Evolutionary conservation across 2,888 invertebrate species (phyloP).

Genomic region (Automeris io): DNA sequence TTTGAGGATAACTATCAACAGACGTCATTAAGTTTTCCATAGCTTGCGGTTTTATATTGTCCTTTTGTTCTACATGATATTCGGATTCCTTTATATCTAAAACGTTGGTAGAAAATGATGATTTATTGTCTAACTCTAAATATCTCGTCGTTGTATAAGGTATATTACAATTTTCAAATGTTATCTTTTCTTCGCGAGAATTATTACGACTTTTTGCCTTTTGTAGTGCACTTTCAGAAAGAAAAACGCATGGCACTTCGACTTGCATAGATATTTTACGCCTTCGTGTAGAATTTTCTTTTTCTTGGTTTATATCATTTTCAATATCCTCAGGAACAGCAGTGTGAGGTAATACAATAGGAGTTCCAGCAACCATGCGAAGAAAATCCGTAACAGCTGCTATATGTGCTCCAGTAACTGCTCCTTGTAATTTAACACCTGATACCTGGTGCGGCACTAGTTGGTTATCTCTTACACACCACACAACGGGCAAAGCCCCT

Average conservation of each 20-base stretch:
- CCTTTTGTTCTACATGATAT: constrained; percentile 34
- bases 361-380: constrained; percentile 79
- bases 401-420: constrained; percentile 80
- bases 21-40: constrained; percentile 18
- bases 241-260: constrained; percentile 73
- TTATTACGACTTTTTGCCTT: constrained; percentile 66
- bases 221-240: constrained; percentile 66
- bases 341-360: constrained; percentile 75
- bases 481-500: constrained; percentile 79
- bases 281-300: constrained; percentile 56
- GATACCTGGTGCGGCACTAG: constrained; percentile 82
- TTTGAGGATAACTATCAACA: constrained; percentile 50
- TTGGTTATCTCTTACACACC: constrained; percentile 82
- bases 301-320: constrained; percentile 64
- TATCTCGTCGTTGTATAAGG: constrained; percentile 44
- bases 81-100: constrained; percentile 43
- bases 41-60: constrained; percentile 29
- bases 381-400: constrained; percentile 81
- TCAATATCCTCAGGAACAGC: constrained; percentile 57
- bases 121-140: constrained; percentile 50
- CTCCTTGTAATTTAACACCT: constrained; percentile 80
- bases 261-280: constrained; percentile 75
- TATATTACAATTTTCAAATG: constrained; percentile 50
- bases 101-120: constrained; percentile 45
- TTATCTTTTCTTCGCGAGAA: constrained; percentile 65